These are phyloP conservation scores for Parnassius mnemosyne DNA, from an alignment of 2,888 invertebrate genomes.

Conservation along the genomic window DNA sequence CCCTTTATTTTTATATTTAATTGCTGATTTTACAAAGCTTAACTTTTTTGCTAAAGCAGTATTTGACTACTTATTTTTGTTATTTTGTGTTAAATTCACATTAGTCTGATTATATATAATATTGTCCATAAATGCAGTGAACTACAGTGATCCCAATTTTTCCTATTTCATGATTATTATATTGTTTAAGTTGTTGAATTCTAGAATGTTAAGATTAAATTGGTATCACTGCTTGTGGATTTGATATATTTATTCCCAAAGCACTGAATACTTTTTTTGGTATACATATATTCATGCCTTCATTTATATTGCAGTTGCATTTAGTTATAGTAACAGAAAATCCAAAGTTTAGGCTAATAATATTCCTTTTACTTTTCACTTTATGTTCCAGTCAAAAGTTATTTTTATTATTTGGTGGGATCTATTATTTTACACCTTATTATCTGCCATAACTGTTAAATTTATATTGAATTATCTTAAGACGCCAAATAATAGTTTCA, in stretches of 20 bases:
- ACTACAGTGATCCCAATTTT: conserved; percentile 51
- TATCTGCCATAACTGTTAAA: conserved; percentile 30
- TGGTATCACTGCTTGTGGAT: conserved; percentile 67
- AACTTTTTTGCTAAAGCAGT: conserved; percentile 80
- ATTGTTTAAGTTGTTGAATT: conserved; percentile 46
- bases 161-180: conserved; percentile 51
- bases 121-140: conserved; percentile 63
- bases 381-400: conserved; percentile 52
- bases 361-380: conserved; percentile 44
- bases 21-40: conserved; percentile 79
- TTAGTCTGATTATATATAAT: conserved; percentile 67
- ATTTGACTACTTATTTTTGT: conserved; percentile 75
- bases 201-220: conserved; percentile 50
- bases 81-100: conserved; percentile 74
- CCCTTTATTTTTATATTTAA: conserved; percentile 78
- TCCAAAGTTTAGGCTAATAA: conserved; percentile 79
- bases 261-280: conserved; percentile 71
- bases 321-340: conserved; percentile 78
- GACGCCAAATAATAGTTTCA: conserved; percentile 27
- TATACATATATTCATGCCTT: conserved; percentile 62
- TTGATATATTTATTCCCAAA: conserved; percentile 71
- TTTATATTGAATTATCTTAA: conserved; percentile 26
- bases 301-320: conserved; percentile 73
- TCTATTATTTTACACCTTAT: conserved; percentile 22
- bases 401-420: conserved; percentile 37